Base-by-base conservation (phyloP, 2,113 vertebrate genomes). In the Podarcis raffonei region DNA sequence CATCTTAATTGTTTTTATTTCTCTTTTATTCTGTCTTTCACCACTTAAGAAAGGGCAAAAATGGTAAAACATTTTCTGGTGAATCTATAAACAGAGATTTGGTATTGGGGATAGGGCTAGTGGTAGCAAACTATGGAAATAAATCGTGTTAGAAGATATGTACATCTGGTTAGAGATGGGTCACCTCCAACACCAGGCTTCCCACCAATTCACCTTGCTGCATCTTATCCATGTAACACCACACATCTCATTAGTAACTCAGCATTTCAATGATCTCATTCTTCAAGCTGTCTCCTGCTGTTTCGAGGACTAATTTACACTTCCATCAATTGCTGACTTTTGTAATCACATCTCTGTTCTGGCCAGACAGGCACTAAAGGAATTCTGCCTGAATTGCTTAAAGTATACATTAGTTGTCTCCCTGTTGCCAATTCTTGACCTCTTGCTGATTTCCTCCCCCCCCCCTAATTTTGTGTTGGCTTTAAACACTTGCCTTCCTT, bases 301-400 rank as follows among this genome's bases (percentile, higher is more conserved):
- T 76, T 59, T 48, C 66, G 53, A 75, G 74, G 82, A 76, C 37
- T 76, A 88, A 88, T 88, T 76, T 66, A 83, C 72, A n/a, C 20
- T 88, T 88, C 57, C 37, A 77, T 83, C 72, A 88, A 66, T 76
- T 83, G 80, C 87, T 83, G 80, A 83, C 72, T 65, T 88, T 88
- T 83, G 59, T 48, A 88, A 83, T 88, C 30, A 66, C 72, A 83
- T 88, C 80, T 88, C 13, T 53, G 32, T 88, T 76, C 85, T 86
- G 75, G 62, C 85, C 59, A 32, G 37, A 66, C 72, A 83, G 39
- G 37, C 71, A 48, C 30, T 77, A 88, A 88, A 35, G 71, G 81
- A 77, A 77, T 79, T 74, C 81, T 83, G 87, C 71, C 81, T 35
- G 13, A 35, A 88, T 76, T 76, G 87, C 59, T 88, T 83, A 76